phyloP scores from a whole-genome alignment of 1,140 invertebrate species.

The Zaprionus davidi region DNA sequence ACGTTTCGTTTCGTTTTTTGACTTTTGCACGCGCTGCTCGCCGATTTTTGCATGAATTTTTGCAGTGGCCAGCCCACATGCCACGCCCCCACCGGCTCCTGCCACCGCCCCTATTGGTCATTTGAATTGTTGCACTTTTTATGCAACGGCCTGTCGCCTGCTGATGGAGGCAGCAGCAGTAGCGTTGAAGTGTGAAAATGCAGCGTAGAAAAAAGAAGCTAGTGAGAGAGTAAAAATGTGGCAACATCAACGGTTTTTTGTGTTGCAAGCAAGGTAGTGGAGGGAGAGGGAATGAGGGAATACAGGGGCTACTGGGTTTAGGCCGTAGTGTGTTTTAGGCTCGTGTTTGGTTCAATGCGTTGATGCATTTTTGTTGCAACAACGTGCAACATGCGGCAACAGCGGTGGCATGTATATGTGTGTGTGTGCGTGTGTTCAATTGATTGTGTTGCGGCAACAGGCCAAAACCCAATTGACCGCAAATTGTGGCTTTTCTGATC shows the following conservation, averaged over 20 bases:
- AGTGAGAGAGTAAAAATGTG: conserved; percentile 42
- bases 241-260: conserved; percentile 57
- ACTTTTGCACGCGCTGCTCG: conserved; percentile 39
- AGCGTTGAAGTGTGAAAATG: conserved; percentile 78
- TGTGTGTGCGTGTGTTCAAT: conserved; percentile 26
- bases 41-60: conserved; percentile 76
- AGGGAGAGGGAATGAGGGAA: not conserved
- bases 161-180: conserved; percentile 11
- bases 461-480: conserved; percentile 75
- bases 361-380: conserved; percentile 76
- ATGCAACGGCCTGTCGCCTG: conserved; percentile 61
- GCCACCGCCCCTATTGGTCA: conserved; percentile 41
- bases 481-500: conserved; percentile 79
- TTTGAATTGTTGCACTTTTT: conserved; percentile 82
- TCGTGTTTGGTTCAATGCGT: conserved; percentile 54
- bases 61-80: conserved; percentile 59
- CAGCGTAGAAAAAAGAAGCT: conserved; percentile 45
- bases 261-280: conserved; percentile 3
- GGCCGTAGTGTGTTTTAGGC: conserved; percentile 15
- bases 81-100: not conserved
- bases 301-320: conserved; percentile 25
- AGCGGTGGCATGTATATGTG: not conserved
- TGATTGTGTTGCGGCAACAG: conserved; percentile 68
- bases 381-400: conserved; percentile 53
- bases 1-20: conserved; percentile 37